Conservation (phyloP, 2,888 invertebrate species). For the Chaetoderma sp. region DNA sequence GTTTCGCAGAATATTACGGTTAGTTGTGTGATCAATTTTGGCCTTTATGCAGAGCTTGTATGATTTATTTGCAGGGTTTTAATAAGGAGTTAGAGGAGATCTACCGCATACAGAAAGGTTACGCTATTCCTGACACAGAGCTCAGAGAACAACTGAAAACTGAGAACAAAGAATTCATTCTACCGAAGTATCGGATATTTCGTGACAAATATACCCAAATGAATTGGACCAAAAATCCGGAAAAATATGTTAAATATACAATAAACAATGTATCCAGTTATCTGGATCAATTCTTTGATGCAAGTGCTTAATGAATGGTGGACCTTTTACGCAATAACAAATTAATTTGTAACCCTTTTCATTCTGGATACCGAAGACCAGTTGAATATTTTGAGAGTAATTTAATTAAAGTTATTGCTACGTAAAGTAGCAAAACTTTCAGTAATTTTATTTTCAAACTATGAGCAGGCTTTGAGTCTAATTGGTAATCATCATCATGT, state of each 20-base stretch:
- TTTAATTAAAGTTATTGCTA: too few species aligned
- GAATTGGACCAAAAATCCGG: slow-evolving; percentile 91
- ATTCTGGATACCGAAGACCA: too few species aligned
- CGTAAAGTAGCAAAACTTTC: too few species aligned
- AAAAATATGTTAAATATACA: slow-evolving; percentile 92
- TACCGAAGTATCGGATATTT: slow-evolving; percentile 81
- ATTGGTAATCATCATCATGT: too few species aligned
- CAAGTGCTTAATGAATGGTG: slow-evolving; percentile 55
- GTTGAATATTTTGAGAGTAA: too few species aligned
- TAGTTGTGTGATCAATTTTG: too few species aligned
- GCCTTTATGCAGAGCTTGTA: too few species aligned
- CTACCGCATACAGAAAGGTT: slow-evolving; percentile 85
- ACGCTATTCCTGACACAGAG: slow-evolving; percentile 93
- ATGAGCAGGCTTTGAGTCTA: too few species aligned
- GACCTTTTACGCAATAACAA: too few species aligned
- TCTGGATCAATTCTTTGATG: slow-evolving; percentile 91
- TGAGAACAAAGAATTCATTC: slow-evolving; percentile 88
- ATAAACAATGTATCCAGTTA: slow-evolving; percentile 86
- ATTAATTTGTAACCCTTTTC: too few species aligned
- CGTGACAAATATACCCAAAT: slow-evolving; percentile 73
- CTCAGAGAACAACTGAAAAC: slow-evolving; percentile 87
- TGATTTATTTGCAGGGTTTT: slow-evolving; percentile 78
- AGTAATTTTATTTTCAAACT: too few species aligned
- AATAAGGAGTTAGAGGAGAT: slow-evolving; percentile 96
- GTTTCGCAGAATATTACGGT: too few species aligned